Evolutionary conservation across 2,888 invertebrate species (phyloP), one percentile per base, ranked within the genome.

Genomic region (Lymantria dispar): DNA sequence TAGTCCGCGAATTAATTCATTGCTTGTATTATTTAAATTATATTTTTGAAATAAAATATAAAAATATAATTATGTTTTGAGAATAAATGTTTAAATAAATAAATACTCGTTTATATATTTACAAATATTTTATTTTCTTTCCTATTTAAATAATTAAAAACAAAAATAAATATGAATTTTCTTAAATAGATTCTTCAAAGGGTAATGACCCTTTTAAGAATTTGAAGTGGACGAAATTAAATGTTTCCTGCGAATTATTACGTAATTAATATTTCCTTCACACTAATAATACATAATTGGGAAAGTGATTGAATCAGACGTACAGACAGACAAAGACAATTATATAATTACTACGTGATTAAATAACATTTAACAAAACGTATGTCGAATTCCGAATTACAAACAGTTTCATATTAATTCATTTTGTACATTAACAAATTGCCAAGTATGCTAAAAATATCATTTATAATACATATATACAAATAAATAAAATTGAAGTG

Each of bases 221-320:
- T 3, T 33, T 51, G 22, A 50, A 49, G n/a, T 33, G 45, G 15
- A 40, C 44, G 11, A 37, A 64, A 59, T 47, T 37, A 61, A 43
- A 37, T 30, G 45, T 22, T 64, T 64, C 68, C 52, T 54, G 52
- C 43, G 8, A 51, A 36, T 64, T 45, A 46, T 40, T 31, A 56
- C 53, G 47, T 54, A 45, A 59, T 62, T 56, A 45, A 15, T 39
- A 47, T 56, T 68, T 68, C 68, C 65, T 57, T 53, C 41, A 44
- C 40, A 38, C 36, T 44, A 40, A 29, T 12, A 33, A 11, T 31
- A 12, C 29, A 43, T 38, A 40, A 30, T 52, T 45, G 43, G 43
- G 48, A 52, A 52, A 52, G 52, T 48, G 12, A 36, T 43, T 36
- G 9, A 14, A 30, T n/a, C 45, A 47, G 29, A 43, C 41, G 40